A percentile compares a stretch with the other conserved stretches of the same genome.
Evolutionary conservation across 2,888 invertebrate genomes (phyloP).

Genomic region (Busseola fusca): DNA sequence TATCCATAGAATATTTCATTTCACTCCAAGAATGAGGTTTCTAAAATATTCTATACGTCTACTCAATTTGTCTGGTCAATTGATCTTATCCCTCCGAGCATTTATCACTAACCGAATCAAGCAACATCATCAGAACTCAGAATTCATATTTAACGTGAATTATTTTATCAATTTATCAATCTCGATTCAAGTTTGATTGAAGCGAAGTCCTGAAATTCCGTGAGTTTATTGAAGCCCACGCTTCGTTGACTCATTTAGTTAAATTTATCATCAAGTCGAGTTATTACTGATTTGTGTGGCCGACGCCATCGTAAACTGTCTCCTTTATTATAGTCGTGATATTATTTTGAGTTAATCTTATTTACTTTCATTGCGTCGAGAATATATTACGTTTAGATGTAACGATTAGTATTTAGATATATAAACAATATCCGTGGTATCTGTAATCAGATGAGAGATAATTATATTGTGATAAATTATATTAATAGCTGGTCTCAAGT

Average conservation of each 20-base stretch:
- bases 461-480: conserved; percentile 35
- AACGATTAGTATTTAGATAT: conserved; percentile 52
- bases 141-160: conserved; percentile 38
- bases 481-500: conserved; percentile 25
- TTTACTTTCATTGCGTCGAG: conserved; percentile 60
- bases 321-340: conserved; percentile 60
- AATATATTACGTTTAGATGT: conserved; percentile 58
- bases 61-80: background rate
- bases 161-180: conserved; percentile 57
- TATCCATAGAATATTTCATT: background rate
- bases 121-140: conserved; percentile 27
- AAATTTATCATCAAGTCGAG: conserved; percentile 63
- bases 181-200: conserved; percentile 52
- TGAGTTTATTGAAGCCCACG: conserved; percentile 59
- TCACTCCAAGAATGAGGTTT: background rate
- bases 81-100: conserved; percentile 36
- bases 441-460: conserved; percentile 44
- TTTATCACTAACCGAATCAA: conserved; percentile 30
- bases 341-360: conserved; percentile 64
- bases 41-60: conserved; percentile 8
- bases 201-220: conserved; percentile 45
- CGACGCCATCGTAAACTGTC: conserved; percentile 58
- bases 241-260: conserved; percentile 61
- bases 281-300: conserved; percentile 62
- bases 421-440: conserved; percentile 47